Evolutionary conservation across 2,888 invertebrate genomes (phyloP), one percentile per base, ranked within the genome.

Genomic region (Melolontha melolontha): DNA sequence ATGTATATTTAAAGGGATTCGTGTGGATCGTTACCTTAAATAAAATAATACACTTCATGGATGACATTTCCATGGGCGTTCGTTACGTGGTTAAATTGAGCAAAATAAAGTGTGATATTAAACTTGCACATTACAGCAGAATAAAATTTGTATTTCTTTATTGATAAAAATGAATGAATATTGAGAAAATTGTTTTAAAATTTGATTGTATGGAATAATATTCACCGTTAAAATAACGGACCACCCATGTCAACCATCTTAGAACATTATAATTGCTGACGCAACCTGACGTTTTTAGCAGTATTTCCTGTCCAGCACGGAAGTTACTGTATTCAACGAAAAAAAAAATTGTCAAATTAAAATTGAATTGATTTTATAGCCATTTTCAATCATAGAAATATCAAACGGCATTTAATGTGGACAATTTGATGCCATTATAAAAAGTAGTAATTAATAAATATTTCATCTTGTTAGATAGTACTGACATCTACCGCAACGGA

Each of bases 21-120:
- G 55, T 65, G 39, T 70, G 68, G 68, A 54, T 70, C 67, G 55
- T 51, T 55, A 55, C 14, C 44, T 34, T 55, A 57, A 65, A 55
- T 40, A 51, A 62, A 67, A 50, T 59, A 67, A 67, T 49, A 59
- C 40, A 66, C 47, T 69, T 55, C 54, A 41, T 55, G 73, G 51
- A 63, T 75, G 75, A 72, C 75, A 74, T 65, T 65, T 42, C 34
- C 77, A 77, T 67, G 34, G 74, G 64, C 76, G 75, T 69, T 22
- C 73, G 71, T 71, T 47, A 52, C 7, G 7, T 34, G 14, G 12
- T 27, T 59, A 29, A 17, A 16, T 62, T 12, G 10, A 16, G 27
- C 11, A 29, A 16, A 44, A 47, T 11, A 44, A 62, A 14, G 5
- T 47, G 1, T 6, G 0, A 16, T 11, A 14, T 47, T 11, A 8